Evolutionary conservation across 2,888 invertebrate species (phyloP).

Genomic region (Philaethria dido): DNA sequence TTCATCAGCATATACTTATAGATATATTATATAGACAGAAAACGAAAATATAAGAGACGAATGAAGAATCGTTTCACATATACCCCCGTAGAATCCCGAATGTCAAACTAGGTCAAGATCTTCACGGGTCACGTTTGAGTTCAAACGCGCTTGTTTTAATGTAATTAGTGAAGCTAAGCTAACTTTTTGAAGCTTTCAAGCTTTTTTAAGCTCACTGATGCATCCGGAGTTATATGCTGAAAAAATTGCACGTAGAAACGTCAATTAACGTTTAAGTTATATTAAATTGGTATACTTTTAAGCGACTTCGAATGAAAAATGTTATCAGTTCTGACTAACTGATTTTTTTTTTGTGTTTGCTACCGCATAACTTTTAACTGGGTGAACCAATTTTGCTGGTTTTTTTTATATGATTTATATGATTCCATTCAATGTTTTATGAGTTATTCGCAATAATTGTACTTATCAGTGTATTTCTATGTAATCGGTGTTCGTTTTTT

Average conservation of each 20-base stretch:
- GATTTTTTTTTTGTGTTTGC: too few species aligned
- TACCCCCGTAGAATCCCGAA: not conserved
- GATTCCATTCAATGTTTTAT: too few species aligned
- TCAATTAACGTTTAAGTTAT: not conserved
- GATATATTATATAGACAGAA: too few species aligned
- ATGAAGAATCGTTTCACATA: not conserved
- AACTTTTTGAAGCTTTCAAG: constrained; percentile 52
- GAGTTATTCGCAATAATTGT: too few species aligned
- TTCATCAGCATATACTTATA: too few species aligned
- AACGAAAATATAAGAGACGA: not conserved
- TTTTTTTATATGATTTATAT: too few species aligned
- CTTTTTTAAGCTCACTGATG: constrained; percentile 30
- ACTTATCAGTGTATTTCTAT: too few species aligned
- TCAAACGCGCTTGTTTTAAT: constrained; percentile 67
- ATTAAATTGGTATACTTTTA: not conserved
- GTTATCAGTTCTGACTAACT: too few species aligned
- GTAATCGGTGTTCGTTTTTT: too few species aligned
- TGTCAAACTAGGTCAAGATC: constrained; percentile 39
- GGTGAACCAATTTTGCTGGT: too few species aligned
- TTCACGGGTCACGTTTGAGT: constrained; percentile 38
- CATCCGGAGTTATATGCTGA: not conserved
- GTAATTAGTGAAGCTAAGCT: constrained; percentile 72
- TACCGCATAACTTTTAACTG: too few species aligned
- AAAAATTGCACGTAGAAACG: not conserved
- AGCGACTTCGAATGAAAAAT: too few species aligned